Evolutionary conservation across 2,888 invertebrate species (phyloP).

Genomic region (Drosophila austrosaltans): DNA sequence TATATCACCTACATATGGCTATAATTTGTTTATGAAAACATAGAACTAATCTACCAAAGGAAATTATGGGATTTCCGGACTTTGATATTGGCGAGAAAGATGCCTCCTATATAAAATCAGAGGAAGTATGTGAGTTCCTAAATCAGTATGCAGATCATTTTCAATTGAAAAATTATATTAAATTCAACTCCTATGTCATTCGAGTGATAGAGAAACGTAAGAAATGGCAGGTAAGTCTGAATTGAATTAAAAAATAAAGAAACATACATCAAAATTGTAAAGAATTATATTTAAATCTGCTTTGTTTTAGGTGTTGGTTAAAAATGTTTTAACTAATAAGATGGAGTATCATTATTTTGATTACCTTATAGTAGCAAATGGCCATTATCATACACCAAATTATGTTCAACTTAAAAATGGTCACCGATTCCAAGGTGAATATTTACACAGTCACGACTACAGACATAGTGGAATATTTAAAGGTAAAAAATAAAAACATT

Average conservation of each 20-base stretch:
- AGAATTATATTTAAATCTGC: neutral
- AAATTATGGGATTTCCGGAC: slow-evolving; percentile 96
- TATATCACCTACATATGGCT: too few relatives aligned
- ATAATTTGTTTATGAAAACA: neutral
- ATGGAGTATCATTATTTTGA: slow-evolving; percentile 86
- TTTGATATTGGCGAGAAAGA: slow-evolving; percentile 89
- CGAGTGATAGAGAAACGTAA: slow-evolving; percentile 84
- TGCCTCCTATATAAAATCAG: slow-evolving; percentile 89
- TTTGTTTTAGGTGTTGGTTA: slow-evolving; percentile 69
- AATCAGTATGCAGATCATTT: slow-evolving; percentile 89
- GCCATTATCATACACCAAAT: slow-evolving; percentile 92
- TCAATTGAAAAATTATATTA: slow-evolving; percentile 87
- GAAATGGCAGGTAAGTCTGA: slow-evolving; percentile 86
- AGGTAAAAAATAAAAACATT: slow-evolving; percentile 70
- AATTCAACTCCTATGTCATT: slow-evolving; percentile 86
- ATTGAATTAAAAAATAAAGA: too few relatives aligned
- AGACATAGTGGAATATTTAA: slow-evolving; percentile 88
- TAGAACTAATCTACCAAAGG: slow-evolving; percentile 96
- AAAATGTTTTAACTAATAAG: slow-evolving; percentile 58
- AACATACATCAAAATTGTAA: neutral
- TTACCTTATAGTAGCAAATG: slow-evolving; percentile 92
- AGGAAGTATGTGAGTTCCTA: slow-evolving; percentile 89
- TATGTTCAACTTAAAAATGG: slow-evolving; percentile 89
- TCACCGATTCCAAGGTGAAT: slow-evolving; percentile 86
- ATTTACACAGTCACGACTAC: slow-evolving; percentile 93